Conservation (phyloP, 2,888 invertebrate genomes). For the Opisthograptis luteolata region DNA sequence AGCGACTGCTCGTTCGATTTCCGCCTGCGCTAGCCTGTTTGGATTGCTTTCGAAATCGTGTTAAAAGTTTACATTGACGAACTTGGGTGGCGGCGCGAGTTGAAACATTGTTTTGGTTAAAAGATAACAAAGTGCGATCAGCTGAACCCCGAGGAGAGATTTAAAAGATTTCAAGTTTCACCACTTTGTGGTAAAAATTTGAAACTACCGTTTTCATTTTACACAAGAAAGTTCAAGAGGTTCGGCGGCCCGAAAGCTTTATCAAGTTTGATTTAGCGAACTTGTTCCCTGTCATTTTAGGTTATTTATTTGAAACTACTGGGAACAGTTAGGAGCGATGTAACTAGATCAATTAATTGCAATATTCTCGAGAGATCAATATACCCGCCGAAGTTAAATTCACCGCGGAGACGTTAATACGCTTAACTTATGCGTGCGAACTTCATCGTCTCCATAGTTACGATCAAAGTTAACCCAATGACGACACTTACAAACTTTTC, state of each 20-base stretch:
- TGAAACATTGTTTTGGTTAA: conserved; percentile 60
- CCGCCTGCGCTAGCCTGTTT: conserved; percentile 58
- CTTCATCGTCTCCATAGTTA: conserved; percentile 66
- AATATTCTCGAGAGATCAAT: conserved; percentile 64
- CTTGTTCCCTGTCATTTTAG: conserved; percentile 34
- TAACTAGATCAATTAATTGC: conserved; percentile 63
- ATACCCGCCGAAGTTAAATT: conserved; percentile 58
- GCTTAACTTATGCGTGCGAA: conserved; percentile 72
- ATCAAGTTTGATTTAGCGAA: conserved; percentile 27
- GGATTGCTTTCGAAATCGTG: conserved; percentile 69
- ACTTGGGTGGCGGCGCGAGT: conserved; percentile 54
- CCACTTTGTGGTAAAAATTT: conserved; percentile 27
- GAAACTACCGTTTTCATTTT: conserved; percentile 29
- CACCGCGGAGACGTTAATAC: conserved; percentile 67
- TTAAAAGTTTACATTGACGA: conserved; percentile 70
- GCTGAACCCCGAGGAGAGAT: conserved; percentile 36
- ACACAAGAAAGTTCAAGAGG: conserved; percentile 28
- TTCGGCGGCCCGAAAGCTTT: conserved; percentile 32
- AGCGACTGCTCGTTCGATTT: conserved; percentile 56
- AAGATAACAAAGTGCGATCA: conserved; percentile 58
- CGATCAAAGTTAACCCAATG: conserved; percentile 64
- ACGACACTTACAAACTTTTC: conserved; percentile 57
- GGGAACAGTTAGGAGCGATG: conserved; percentile 42
- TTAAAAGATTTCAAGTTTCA: conserved; percentile 34
- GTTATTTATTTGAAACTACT: conserved; percentile 36